Conservation (phyloP, 2,888 invertebrate species). For the Papilio gigon region DNA sequence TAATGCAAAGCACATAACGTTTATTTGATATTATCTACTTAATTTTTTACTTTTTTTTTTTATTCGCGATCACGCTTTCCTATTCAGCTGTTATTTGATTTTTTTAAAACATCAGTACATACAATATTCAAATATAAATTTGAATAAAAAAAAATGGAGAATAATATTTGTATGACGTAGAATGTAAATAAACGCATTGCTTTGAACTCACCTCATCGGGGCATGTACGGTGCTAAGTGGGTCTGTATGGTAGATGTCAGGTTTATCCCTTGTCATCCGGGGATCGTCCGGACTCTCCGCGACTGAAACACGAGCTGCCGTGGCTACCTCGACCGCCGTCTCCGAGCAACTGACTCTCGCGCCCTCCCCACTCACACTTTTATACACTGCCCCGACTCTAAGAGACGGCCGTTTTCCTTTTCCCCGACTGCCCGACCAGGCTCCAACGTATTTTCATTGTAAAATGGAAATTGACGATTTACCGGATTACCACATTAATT, state of each 20-base stretch:
- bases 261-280: conserved; percentile 45
- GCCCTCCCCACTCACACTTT: conserved; percentile 66
- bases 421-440: conserved; percentile 51
- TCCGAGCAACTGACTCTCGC: conserved; percentile 74
- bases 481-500: background rate
- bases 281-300: conserved; percentile 47
- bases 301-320: conserved; percentile 52
- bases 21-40: background rate
- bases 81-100: background rate
- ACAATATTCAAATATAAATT: conserved; percentile 16
- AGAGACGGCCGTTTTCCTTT: conserved; percentile 58
- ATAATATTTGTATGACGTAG: background rate
- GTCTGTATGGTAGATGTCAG: conserved; percentile 33
- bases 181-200: conserved; percentile 19
- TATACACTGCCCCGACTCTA: conserved; percentile 73
- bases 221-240: background rate
- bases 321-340: conserved; percentile 58
- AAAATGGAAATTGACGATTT: conserved; percentile 14
- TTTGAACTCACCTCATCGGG: conserved; percentile 34
- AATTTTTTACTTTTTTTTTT: background rate
- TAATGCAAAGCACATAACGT: background rate
- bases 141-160: background rate
- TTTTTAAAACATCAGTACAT: background rate
- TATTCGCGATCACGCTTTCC: background rate
- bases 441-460: conserved; percentile 22